Percentiles rank a stretch among this genome's conserved stretches.
phyloP scores from a whole-genome alignment of 2,113 vertebrate genomes.

The Tetrao urogallus region DNA sequence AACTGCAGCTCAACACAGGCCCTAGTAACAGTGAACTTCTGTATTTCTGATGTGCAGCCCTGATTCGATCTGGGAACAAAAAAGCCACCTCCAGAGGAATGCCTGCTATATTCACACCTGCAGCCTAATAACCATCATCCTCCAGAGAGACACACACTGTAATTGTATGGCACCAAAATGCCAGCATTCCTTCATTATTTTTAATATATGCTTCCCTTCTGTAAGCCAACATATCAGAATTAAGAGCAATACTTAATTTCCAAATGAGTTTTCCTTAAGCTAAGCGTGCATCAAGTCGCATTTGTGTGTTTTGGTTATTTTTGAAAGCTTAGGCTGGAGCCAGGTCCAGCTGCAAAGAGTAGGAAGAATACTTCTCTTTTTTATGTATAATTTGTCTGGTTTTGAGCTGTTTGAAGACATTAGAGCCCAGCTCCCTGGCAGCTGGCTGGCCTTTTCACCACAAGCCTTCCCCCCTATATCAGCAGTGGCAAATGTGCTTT shows the following conservation, averaged over 20 bases:
- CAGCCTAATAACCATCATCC: background rate
- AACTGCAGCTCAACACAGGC: constrained; percentile 1
- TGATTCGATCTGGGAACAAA: constrained; percentile 32
- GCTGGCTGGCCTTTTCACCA: background rate
- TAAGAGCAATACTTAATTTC: constrained; percentile 45
- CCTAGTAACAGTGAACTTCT: constrained; percentile 62
- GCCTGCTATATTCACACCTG: constrained; percentile 9
- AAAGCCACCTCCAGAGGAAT: background rate
- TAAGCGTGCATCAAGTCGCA: background rate
- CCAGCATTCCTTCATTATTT: constrained; percentile 55
- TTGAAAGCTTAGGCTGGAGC: background rate
- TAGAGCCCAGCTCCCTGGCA: background rate
- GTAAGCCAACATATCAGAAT: constrained; percentile 50
- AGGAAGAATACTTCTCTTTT: background rate
- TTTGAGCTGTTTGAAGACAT: background rate
- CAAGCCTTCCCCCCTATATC: background rate
- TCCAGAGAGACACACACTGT: background rate
- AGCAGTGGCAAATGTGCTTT: background rate
- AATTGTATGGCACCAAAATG: constrained; percentile 47
- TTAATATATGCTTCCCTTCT: constrained; percentile 48
- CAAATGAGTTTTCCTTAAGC: background rate
- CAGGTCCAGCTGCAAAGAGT: background rate
- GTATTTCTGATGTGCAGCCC: constrained; percentile 33
- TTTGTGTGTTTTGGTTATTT: background rate
- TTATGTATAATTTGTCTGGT: background rate